Evolutionary conservation across 2,797 vertebrate genomes (phyloP).

Genomic region (Paguma larvata): DNA sequence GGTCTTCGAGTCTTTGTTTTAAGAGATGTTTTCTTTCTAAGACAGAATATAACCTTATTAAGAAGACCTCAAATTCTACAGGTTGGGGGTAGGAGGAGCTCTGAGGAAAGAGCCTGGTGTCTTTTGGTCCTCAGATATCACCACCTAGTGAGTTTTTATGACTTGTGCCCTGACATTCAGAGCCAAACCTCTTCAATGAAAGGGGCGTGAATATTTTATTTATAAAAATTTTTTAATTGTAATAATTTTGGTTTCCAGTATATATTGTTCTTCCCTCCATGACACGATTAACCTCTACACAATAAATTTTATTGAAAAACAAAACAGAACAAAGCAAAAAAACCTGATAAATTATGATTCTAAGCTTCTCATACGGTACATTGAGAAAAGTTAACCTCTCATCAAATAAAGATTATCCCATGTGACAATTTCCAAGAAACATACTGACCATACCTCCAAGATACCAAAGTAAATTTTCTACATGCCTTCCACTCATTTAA

Average conservation of each 20-base stretch:
- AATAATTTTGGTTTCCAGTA: neutral
- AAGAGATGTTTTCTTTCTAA: constrained; percentile 12
- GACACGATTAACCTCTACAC: neutral
- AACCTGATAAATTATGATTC: neutral
- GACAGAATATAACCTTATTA: neutral
- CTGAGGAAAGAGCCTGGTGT: neutral
- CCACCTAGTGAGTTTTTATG: neutral
- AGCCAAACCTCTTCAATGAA: neutral
- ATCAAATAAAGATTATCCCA: neutral
- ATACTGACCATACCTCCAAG: neutral
- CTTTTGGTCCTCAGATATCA: neutral
- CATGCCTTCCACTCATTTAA: neutral
- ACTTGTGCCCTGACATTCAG: neutral
- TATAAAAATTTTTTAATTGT: neutral
- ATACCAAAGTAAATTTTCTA: neutral
- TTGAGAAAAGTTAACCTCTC: neutral
- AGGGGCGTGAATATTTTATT: neutral
- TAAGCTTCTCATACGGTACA: neutral
- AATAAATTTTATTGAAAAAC: constrained; percentile 27
- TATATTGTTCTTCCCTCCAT: neutral
- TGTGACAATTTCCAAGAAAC: constrained; percentile 9
- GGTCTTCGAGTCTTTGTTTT: neutral
- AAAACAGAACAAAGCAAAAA: neutral
- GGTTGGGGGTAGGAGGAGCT: neutral
- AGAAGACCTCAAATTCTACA: neutral